These are phyloP conservation scores for Madoqua kirkii DNA, from an alignment of 2,113 vertebrate species.

Conservation along the genomic window DNA sequence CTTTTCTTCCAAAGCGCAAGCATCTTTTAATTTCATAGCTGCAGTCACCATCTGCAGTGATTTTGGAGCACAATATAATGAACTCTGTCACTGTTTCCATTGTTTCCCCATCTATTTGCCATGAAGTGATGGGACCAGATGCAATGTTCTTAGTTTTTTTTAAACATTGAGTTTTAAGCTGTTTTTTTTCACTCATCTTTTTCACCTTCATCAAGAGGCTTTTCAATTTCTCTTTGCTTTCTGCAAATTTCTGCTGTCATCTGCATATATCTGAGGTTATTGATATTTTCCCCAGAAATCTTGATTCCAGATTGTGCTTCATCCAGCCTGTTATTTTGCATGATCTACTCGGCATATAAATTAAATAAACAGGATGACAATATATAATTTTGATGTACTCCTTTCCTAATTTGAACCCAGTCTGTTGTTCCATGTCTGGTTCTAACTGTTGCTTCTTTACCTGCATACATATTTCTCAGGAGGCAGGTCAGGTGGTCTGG, in stretches of 20 bases:
- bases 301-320: background rate
- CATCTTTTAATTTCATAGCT: background rate
- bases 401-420: background rate
- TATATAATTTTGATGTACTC: background rate
- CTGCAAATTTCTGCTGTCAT: background rate
- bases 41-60: background rate
- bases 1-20: background rate
- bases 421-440: background rate
- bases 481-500: background rate
- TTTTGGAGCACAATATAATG: background rate
- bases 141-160: background rate
- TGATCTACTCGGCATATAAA: background rate
- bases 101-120: background rate
- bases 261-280: background rate
- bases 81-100: background rate
- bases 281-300: background rate
- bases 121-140: background rate
- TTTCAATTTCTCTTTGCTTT: background rate
- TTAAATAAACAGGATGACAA: background rate
- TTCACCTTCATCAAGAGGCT: background rate
- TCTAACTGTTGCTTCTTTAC: background rate
- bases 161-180: background rate
- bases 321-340: background rate
- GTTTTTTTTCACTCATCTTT: background rate
- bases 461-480: background rate